These are phyloP conservation scores for Xyrichtys novacula DNA, from an alignment of 2,797 vertebrate genomes.

Conservation along the genomic window DNA sequence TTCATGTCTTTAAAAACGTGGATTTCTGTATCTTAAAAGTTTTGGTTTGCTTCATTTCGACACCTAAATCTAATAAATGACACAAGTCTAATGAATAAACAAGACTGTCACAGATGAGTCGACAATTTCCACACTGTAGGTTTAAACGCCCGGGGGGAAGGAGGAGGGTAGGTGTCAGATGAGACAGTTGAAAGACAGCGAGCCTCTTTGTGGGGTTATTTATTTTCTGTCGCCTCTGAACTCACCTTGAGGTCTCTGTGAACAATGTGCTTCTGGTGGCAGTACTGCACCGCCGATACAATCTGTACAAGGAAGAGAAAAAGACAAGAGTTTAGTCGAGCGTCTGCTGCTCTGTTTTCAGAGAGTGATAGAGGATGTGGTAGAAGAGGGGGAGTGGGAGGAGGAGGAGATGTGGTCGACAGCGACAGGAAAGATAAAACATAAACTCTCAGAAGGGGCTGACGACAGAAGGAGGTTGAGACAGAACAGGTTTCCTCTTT, in stretches of 20 bases:
- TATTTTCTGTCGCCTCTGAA: no score
- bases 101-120: no score
- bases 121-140: no score
- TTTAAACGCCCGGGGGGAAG: no score
- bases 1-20: no score
- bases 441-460: slow-evolving; percentile 8
- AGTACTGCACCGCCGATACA: slow-evolving; percentile 98
- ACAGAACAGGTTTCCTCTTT: slow-evolving; percentile 25
- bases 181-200: no score
- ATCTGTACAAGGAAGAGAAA: slow-evolving; percentile 84
- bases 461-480: slow-evolving; percentile 29
- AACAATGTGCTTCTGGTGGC: slow-evolving; percentile 98
- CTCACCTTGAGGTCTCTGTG: slow-evolving; percentile 98
- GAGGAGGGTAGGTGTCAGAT: no score
- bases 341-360: slow-evolving; percentile 25
- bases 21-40: no score
- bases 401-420: slow-evolving; percentile 53
- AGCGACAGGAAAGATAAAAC: slow-evolving; percentile 45
- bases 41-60: no score
- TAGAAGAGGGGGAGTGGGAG: slow-evolving; percentile 17
- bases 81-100: no score
- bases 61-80: no score
- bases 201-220: no score
- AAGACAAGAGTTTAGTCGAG: slow-evolving; percentile 36
- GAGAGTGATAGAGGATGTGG: slow-evolving; percentile 61